These are phyloP conservation scores for Heterodera schachtii DNA, from an alignment of 1,140 invertebrate species.

Conservation along the genomic window DNA sequence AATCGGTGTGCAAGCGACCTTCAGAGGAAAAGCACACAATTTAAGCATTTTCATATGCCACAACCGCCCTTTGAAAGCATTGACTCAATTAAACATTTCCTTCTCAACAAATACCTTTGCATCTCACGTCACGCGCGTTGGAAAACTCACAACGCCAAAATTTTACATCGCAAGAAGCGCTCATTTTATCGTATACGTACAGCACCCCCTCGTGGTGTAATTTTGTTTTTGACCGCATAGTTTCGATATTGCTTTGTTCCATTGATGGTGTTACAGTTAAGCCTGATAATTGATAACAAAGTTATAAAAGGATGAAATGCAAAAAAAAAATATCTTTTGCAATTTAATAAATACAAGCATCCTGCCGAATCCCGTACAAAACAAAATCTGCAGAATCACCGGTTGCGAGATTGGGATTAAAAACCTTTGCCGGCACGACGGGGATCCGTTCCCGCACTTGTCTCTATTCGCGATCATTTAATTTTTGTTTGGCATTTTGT, in stretches of 20 bases:
- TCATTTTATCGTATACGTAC: constrained; percentile 21
- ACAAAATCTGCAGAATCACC: no score
- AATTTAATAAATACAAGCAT: no score
- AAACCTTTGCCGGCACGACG: no score
- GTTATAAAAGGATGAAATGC: no score
- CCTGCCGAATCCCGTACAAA: no score
- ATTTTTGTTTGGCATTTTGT: no score
- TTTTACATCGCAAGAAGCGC: constrained; percentile 10
- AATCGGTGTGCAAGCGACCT: constrained; percentile 10
- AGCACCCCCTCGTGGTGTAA: constrained; percentile 9
- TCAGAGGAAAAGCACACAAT: background rate
- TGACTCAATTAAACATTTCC: background rate
- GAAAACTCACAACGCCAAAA: constrained; percentile 25
- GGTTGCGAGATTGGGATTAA: no score
- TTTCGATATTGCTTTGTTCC: constrained; percentile 8
- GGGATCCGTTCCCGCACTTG: no score
- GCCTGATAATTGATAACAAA: no score
- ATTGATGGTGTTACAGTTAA: background rate
- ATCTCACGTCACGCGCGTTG: constrained; percentile 16
- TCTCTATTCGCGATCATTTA: no score
- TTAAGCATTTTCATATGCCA: background rate
- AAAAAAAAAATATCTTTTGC: no score
- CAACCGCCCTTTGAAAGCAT: background rate
- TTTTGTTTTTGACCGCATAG: constrained; percentile 5
- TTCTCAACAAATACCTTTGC: constrained; percentile 1